Base-by-base conservation (phyloP, 2,797 vertebrate genomes). In the Orientallactaga sibirica region DNA sequence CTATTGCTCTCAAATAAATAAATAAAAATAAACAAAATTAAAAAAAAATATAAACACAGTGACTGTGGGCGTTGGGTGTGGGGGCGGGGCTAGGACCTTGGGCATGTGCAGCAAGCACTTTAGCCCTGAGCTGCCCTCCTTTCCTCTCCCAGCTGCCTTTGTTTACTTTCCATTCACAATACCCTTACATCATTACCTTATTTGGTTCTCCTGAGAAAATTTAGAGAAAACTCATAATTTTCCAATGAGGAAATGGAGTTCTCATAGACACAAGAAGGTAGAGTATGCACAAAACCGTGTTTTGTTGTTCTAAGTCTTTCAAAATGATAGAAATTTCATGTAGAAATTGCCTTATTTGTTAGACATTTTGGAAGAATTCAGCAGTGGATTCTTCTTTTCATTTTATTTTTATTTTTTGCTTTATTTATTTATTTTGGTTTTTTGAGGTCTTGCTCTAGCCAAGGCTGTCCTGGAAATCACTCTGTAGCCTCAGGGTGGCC, bases 291-390 rank as follows among this genome's bases (percentile, higher is more conserved):
- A 55, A 67, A 82, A 22, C 5, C 29, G 2, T 24, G 5, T 48
- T 85, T n/a, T 67, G 19, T 33, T 74, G 10, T 37, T 48, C 25
- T 11, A 66, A 16, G 18, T 19, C 62, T 78, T 87, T 55, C 66
- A 79, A 84, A 86, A 87, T 29, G 6, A 88, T 24, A 70, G 68
- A 88, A 70, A n/a, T 58, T 76, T 82, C 61, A 20, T 37, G 7
- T 82, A 62, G 15, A 24, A 41, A 75, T 62, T 88, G 1, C 48
- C 66, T 86, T 85, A 37, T 52, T 91, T 86, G 37, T 73, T 78
- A 68, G 58, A 58, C 91, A 19, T 75, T 88, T 91, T 85, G 62
- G 68, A 88, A 75, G 18, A 90, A 92, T 58, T 88, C 6, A 86
- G 24, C 29, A 84, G 25, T 58, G 61, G 83, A 73, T 87, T 86